Evolutionary conservation across 2,888 invertebrate species (phyloP).

Genomic region (Geophilus truncorum): DNA sequence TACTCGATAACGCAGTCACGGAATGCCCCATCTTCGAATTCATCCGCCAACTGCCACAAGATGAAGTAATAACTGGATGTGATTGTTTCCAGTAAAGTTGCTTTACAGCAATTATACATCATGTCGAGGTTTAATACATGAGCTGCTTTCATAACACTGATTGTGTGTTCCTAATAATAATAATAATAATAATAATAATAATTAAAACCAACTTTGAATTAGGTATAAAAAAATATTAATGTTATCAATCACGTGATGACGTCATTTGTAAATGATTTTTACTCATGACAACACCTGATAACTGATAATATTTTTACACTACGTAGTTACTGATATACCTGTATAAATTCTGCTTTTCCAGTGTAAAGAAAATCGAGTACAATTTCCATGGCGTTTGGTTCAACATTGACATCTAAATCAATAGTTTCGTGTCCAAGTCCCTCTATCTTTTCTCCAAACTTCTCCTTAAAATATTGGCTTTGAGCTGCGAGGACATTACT

Average conservation of each 20-base stretch:
- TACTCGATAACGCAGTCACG: not conserved
- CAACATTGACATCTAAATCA: not conserved
- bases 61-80: not conserved
- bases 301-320: too few relatives aligned
- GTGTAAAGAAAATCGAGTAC: not conserved
- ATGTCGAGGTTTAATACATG: not conserved
- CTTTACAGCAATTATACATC: not conserved
- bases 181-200: too few relatives aligned
- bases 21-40: not conserved
- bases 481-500: not conserved
- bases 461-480: not conserved
- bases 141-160: slow-evolving; percentile 1
- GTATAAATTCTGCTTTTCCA: not conserved
- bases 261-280: too few relatives aligned
- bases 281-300: too few relatives aligned
- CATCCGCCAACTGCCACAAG: not conserved
- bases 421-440: not conserved
- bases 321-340: too few relatives aligned
- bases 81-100: not conserved
- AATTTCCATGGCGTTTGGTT: not conserved
- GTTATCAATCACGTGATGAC: too few relatives aligned
- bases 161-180: not conserved
- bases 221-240: too few relatives aligned
- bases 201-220: too few relatives aligned
- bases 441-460: not conserved